Evolutionary conservation across 30 jellyfish, hydroid and myxozoan species (phyloP), one percentile per base, ranked within the genome.

Genomic region (Chrysaora quinquecirrha): DNA sequence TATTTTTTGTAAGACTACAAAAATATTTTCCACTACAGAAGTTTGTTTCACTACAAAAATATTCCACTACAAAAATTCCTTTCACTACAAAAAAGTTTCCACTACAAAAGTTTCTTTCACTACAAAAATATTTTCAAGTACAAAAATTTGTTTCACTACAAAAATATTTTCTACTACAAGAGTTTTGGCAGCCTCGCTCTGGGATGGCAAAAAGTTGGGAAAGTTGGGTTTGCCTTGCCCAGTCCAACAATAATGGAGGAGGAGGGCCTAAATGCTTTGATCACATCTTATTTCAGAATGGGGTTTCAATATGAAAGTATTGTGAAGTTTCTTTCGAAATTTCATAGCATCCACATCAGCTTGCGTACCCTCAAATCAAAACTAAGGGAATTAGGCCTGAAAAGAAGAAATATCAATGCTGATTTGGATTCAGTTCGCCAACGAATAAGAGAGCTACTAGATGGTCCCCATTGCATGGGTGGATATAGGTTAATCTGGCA

Each of bases 401-500:
- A 16, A 43, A 20, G 68, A 52, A 52, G 29, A 52, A 52, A 9
- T 52, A 19, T 52, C 25, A 52, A 52, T 52, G 68, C 68, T 52
- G 68, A 52, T 52, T 52, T 52, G 29, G 25, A 19, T 52, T 52
- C 68, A 50, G 84, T 58, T 22, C 54, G 90, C 23, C 72, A 78
- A 0, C 73, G 66, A 47, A 81, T 81, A 0, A 62, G 34, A 34
- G 61, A 34, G 23, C 50, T 30, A 34, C 70, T 76, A 0, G 54
- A 76, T 60, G 82, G 88, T n/a, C 88, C 88, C 25, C 54, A 34
- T 18, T 56, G 76, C 43, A 38, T 60, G 66, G 88, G 81, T 70
- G 91, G 91, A 18, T 81, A 81, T 23, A 38, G 91, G 19, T 67
- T 65, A 32, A 48, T 68, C 14, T 68, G 77, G 86, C 91, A 81